Base-by-base conservation (phyloP, 2,797 vertebrate genomes). In the Mormyrops boulengeri region DNA sequence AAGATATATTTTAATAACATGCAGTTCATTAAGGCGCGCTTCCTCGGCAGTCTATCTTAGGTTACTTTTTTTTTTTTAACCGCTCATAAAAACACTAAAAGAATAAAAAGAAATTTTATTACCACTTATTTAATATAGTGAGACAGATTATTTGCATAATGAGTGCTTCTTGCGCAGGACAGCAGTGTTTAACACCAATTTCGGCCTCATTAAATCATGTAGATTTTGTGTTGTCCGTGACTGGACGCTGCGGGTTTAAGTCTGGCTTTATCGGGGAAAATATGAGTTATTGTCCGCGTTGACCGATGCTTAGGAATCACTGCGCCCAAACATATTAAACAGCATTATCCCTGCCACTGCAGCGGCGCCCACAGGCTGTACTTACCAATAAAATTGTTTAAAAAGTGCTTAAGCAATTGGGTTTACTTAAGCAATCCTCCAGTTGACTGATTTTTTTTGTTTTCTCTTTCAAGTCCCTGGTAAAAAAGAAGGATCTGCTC, bases 351-450 rank as follows among this genome's bases (percentile, higher is more conserved):
- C 19, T 47, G 41, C n/a, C 34, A n/a, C 14, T 88, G 5, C 38
- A 41, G 55, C 9, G 4, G 34, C 19, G 14, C 50, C 17, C 52
- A 62, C 22, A 2, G 22, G n/a, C 17, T 89, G 60, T 49, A 52
- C 88, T 90, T 89, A 90, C 90, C 90, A 89, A 86, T 86, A 47
- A 86, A 88, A 55, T 86, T 26, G 66, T 53, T 87, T 22, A 26
- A 30, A 50, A 57, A 26, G 73, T 38, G 53, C 8, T 82, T 85
- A 38, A 88, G 34, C 22, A 80, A 62, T 50, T 57, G 85, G 38
- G 69, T 80, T 52, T 66, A 88, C 44, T 90, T 84, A 88, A 90
- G 73, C 44, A 88, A 50, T 88, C 57, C 89, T 84, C 50, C 34
- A 52, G 17, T 85, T 55, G 50, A 53, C 80, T 88, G 17, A 17